Conservation (phyloP, 2,888 invertebrate species). For the Athalia circularis region DNA sequence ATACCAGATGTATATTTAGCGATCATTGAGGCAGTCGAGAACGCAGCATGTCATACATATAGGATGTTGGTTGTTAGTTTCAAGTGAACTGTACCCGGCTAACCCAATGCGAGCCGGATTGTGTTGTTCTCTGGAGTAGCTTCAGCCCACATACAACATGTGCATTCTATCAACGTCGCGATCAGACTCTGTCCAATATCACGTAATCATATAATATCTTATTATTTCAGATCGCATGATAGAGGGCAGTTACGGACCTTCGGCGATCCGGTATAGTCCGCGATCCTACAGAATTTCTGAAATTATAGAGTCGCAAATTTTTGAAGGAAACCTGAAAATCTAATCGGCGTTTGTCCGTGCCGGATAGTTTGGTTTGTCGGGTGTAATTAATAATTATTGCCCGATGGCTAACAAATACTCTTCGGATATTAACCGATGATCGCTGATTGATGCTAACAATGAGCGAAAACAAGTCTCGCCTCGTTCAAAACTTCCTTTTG, state of each 20-base stretch:
- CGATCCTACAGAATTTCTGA: no score
- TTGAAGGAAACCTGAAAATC: not conserved
- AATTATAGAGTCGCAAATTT: not conserved
- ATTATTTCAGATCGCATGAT: no score
- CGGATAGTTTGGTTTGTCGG: not conserved
- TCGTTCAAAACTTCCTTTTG: not conserved
- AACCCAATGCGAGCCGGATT: slow-evolving; percentile 63
- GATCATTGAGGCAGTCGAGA: slow-evolving; percentile 62
- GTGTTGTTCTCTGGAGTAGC: slow-evolving; percentile 56
- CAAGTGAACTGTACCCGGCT: slow-evolving; percentile 69
- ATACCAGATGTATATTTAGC: slow-evolving; percentile 31
- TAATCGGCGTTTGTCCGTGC: not conserved
- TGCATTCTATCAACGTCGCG: no score
- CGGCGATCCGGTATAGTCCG: no score
- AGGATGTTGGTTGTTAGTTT: slow-evolving; percentile 70
- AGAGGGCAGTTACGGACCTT: no score
- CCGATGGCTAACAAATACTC: slow-evolving; percentile 17
- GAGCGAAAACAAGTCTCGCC: slow-evolving; percentile 27
- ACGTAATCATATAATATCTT: no score
- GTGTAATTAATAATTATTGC: slow-evolving; percentile 17
- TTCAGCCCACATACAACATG: no score
- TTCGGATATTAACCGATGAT: slow-evolving; percentile 1
- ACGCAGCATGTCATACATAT: slow-evolving; percentile 64
- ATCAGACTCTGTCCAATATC: no score
- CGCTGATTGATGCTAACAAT: slow-evolving; percentile 20